Evolutionary conservation across 2,888 invertebrate genomes (phyloP).

Genomic region (Drosophila neutralis): DNA sequence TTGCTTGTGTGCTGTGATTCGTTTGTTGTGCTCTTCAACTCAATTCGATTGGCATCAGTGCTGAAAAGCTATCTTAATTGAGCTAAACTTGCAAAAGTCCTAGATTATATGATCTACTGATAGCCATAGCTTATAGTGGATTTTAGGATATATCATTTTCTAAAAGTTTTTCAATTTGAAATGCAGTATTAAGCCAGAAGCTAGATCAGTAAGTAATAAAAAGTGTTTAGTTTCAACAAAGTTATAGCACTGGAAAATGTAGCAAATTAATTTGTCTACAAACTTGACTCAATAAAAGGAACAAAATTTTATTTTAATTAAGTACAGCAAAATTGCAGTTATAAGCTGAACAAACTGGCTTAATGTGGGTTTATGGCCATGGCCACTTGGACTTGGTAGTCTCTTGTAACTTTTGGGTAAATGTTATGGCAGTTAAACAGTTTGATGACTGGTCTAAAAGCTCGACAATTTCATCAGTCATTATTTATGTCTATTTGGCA

Average conservation of each 20-base stretch:
- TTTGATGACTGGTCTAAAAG: slow-evolving; percentile 28
- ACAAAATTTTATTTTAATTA: neutral
- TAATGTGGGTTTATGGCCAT: neutral
- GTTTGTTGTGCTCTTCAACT: neutral
- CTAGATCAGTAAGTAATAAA: no score
- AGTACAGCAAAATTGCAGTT: neutral
- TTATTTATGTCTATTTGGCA: slow-evolving; percentile 77
- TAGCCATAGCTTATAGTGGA: neutral
- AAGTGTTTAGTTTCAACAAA: no score
- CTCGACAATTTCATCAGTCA: slow-evolving; percentile 67
- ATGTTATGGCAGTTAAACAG: slow-evolving; percentile 16
- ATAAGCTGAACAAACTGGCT: neutral
- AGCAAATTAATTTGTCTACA: neutral
- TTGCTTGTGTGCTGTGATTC: neutral
- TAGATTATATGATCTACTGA: no score
- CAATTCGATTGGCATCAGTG: neutral
- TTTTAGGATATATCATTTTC: neutral
- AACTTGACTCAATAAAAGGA: neutral
- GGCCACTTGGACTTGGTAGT: neutral
- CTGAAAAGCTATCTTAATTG: neutral
- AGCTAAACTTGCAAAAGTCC: neutral
- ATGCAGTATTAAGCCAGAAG: no score
- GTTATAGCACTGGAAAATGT: neutral
- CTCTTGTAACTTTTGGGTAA: neutral
- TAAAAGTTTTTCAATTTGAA: no score